A percentile compares a stretch with the other conserved stretches of the same genome.
Conservation (phyloP, 2,888 invertebrate genomes). For the Cheilosia scutellata region DNA sequence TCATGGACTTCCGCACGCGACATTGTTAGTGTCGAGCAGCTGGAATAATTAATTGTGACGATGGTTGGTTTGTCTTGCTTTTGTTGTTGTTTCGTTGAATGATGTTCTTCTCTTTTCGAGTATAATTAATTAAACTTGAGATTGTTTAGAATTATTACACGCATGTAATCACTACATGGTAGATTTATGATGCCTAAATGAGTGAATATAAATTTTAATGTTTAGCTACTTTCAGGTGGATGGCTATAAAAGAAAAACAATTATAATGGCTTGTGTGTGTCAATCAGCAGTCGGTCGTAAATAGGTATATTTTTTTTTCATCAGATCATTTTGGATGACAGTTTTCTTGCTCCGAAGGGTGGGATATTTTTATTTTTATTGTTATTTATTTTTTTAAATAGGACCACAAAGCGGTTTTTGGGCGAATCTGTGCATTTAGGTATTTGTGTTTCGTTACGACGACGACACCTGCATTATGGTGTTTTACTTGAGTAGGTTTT, state of each 20-base stretch:
- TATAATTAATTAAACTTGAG: slow-evolving; percentile 10
- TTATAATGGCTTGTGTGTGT: no score
- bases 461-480: no score
- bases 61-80: not conserved
- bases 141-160: slow-evolving; percentile 8
- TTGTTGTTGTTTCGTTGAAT: not conserved
- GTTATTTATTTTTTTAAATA: no score
- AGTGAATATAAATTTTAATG: not conserved
- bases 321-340: no score
- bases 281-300: no score
- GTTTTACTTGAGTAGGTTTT: no score
- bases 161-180: not conserved
- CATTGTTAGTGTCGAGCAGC: slow-evolving; percentile 27
- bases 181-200: not conserved
- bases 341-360: no score
- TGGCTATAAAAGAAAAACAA: not conserved
- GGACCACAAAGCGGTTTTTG: no score
- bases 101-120: not conserved
- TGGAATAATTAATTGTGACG: slow-evolving; percentile 11
- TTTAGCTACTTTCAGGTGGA: not conserved
- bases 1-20: slow-evolving; percentile 28
- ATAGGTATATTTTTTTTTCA: no score
- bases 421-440: no score
- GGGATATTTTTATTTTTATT: no score
- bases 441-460: no score